These are phyloP conservation scores for Chaenogobius annularis DNA, from an alignment of 2,113 vertebrate genomes.

Conservation along the genomic window DNA sequence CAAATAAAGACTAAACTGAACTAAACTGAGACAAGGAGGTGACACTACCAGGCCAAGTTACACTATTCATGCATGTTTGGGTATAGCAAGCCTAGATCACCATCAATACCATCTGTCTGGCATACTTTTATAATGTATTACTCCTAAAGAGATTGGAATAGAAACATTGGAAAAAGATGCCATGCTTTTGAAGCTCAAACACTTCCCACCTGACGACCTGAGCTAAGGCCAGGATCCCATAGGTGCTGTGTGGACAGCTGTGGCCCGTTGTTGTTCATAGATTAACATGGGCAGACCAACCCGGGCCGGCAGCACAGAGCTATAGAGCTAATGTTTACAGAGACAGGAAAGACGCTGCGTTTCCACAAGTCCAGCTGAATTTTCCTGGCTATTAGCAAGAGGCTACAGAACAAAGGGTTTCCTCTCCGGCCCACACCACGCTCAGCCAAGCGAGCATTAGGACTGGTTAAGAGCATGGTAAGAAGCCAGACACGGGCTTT, in stretches of 20 bases:
- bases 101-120: background rate
- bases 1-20: too few relatives aligned
- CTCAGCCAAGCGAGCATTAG: constrained; percentile 36
- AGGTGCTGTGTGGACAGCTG: constrained; percentile 61
- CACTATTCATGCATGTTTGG: background rate
- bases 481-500: constrained; percentile 27
- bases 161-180: background rate
- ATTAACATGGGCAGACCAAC: constrained; percentile 47
- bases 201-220: constrained; percentile 21
- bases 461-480: constrained; percentile 22
- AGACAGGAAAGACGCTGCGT: constrained; percentile 57
- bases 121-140: background rate
- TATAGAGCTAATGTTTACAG: constrained; percentile 61
- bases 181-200: background rate
- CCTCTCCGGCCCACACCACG: constrained; percentile 42
- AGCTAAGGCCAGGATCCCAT: constrained; percentile 14
- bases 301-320: constrained; percentile 47
- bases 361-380: constrained; percentile 54
- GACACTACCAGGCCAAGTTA: background rate
- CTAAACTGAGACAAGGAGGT: too few relatives aligned
- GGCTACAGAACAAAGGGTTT: constrained; percentile 71
- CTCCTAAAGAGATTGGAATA: background rate
- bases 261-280: constrained; percentile 45
- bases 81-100: background rate
- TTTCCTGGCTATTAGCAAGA: constrained; percentile 66